These are phyloP conservation scores for Parauchenoglanis punctatus DNA, from an alignment of 2,797 vertebrate species.

Conservation along the genomic window DNA sequence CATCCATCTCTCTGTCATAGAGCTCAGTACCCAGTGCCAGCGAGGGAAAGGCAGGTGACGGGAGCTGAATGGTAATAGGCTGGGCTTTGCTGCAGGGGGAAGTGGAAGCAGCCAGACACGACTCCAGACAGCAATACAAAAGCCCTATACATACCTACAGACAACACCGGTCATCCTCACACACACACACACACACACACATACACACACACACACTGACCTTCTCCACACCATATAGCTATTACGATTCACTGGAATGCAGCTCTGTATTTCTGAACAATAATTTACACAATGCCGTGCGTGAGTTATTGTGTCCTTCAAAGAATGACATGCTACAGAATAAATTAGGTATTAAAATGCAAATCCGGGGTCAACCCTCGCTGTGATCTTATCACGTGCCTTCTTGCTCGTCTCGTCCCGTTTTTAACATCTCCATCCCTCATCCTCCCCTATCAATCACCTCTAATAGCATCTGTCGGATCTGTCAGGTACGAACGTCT, in stretches of 20 bases:
- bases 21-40: slow-evolving; percentile 29
- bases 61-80: slow-evolving; percentile 55
- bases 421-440: slow-evolving; percentile 27
- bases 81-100: slow-evolving; percentile 43
- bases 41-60: slow-evolving; percentile 43
- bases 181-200: slow-evolving; percentile 48
- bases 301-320: slow-evolving; percentile 27
- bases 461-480: slow-evolving; percentile 16
- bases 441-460: slow-evolving; percentile 10
- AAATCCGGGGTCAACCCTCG: slow-evolving; percentile 20
- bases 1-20: slow-evolving; percentile 52
- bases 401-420: background rate
- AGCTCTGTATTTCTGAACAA: background rate
- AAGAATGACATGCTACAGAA: slow-evolving; percentile 20
- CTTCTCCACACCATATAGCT: slow-evolving; percentile 19
- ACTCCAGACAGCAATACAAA: slow-evolving; percentile 51
- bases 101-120: slow-evolving; percentile 44
- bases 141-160: slow-evolving; percentile 41
- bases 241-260: slow-evolving; percentile 35
- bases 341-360: slow-evolving; percentile 40
- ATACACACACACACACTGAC: slow-evolving; percentile 39
- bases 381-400: slow-evolving; percentile 17
- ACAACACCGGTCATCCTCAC: slow-evolving; percentile 32
- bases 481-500: slow-evolving; percentile 24
- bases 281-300: background rate